A percentile compares a stretch with the other conserved stretches of the same genome.
Evolutionary conservation across 2,888 invertebrate species (phyloP).

Genomic region (Pristionchus mayeri): DNA sequence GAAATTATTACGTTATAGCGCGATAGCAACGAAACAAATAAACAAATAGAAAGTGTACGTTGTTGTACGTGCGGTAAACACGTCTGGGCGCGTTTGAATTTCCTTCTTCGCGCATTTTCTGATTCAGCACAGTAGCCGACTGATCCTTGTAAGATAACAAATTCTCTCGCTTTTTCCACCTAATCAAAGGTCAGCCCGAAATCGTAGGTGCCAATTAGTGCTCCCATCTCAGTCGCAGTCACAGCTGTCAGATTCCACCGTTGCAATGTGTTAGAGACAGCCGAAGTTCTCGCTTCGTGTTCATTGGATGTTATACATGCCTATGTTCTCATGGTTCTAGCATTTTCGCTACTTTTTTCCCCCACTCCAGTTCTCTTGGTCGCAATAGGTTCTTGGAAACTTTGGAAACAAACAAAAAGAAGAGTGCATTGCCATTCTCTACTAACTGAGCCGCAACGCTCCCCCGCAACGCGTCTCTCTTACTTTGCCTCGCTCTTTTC

Average conservation of each 20-base stretch:
- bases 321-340: not conserved
- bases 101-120: not conserved
- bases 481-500: constrained; percentile 34
- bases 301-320: too few species aligned
- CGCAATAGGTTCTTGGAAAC: not conserved
- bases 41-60: not conserved
- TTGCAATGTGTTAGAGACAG: not conserved
- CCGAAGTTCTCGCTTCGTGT: not conserved
- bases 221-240: not conserved
- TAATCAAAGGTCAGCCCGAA: too few species aligned
- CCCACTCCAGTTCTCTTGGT: not conserved
- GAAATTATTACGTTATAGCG: too few species aligned
- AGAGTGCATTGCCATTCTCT: constrained; percentile 8
- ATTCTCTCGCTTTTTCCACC: not conserved
- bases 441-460: constrained; percentile 39
- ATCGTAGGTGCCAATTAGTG: not conserved
- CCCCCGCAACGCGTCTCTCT: constrained; percentile 47
- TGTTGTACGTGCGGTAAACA: not conserved
- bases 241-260: not conserved
- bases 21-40: too few species aligned
- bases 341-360: not conserved
- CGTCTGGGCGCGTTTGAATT: not conserved
- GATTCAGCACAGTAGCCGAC: not conserved
- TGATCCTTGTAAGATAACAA: not conserved
- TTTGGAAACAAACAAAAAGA: not conserved